Evolutionary conservation across 1,140 invertebrate species (phyloP).

Genomic region (Drosophila serrata): DNA sequence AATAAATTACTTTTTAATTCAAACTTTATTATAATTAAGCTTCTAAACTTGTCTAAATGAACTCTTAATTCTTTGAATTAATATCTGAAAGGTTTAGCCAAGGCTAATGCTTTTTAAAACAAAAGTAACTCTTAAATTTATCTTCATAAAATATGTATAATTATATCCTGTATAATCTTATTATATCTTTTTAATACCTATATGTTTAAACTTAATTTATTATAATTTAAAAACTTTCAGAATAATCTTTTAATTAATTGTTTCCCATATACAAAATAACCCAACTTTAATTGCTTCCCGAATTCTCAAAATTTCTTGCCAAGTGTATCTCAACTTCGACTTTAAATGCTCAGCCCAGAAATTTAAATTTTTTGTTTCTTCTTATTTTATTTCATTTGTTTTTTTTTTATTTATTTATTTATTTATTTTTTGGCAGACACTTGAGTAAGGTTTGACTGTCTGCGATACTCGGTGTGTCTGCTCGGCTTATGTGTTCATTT

Average conservation of each 20-base stretch:
- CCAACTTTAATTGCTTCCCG: not conserved
- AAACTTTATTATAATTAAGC: not conserved
- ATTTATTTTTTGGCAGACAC: constrained; percentile 31
- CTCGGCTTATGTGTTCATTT: constrained; percentile 73
- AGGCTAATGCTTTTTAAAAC: not conserved
- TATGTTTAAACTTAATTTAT: not conserved
- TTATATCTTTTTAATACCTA: not conserved
- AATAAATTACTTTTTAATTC: not conserved
- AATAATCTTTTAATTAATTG: not conserved
- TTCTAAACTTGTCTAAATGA: not conserved
- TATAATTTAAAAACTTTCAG: not conserved
- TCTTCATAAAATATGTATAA: no score
- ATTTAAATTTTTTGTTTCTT: constrained; percentile 13
- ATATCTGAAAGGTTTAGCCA: not conserved
- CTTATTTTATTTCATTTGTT: constrained; percentile 10
- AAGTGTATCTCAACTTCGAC: constrained; percentile 23
- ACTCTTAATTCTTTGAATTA: not conserved
- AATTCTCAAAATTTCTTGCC: not conserved
- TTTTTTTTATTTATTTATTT: constrained; percentile 3
- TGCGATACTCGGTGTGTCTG: constrained; percentile 27
- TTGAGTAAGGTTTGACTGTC: constrained; percentile 49
- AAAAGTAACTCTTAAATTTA: no score
- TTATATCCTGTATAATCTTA: no score
- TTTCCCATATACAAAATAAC: not conserved
- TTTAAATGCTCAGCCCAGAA: not conserved